Evolutionary conservation across 2,888 invertebrate species (phyloP).

Genomic region (Sclerodermus sp.): DNA sequence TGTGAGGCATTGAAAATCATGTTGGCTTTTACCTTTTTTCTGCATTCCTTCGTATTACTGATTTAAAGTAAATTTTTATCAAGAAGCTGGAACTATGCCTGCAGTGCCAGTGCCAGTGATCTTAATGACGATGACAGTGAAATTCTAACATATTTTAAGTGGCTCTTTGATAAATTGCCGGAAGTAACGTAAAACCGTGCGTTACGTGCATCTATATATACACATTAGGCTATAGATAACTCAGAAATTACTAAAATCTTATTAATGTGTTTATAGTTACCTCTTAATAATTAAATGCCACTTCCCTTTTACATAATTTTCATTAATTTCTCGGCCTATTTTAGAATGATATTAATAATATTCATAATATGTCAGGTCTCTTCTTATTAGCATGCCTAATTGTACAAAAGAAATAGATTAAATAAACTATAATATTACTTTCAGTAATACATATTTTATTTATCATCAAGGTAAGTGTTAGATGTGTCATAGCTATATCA

Average conservation of each 20-base stretch:
- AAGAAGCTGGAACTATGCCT: conserved; percentile 1
- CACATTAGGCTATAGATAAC: conserved; percentile 39
- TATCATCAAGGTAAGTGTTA: too few species aligned
- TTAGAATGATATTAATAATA: background rate
- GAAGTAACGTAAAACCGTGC: conserved; percentile 57
- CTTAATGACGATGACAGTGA: conserved; percentile 39
- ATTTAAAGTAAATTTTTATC: conserved; percentile 3
- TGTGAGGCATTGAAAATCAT: conserved; percentile 66
- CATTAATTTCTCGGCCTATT: too few species aligned
- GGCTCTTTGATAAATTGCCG: conserved; percentile 50
- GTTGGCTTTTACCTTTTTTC: conserved; percentile 33
- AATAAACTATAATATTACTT: background rate
- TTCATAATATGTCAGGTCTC: background rate
- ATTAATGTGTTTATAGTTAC: conserved; percentile 13
- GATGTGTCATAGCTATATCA: too few species aligned
- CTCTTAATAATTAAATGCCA: too few species aligned
- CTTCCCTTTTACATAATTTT: too few species aligned
- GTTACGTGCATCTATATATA: conserved; percentile 28
- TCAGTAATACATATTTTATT: background rate
- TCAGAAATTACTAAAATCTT: conserved; percentile 35
- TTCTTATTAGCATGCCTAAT: too few species aligned
- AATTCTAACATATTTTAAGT: conserved; percentile 36
- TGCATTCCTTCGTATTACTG: conserved; percentile 5
- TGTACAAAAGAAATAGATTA: background rate
- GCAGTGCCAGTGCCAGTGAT: conserved; percentile 29